Evolutionary conservation across 2,888 invertebrate genomes (phyloP).

Genomic region (Tetropium fuscum): DNA sequence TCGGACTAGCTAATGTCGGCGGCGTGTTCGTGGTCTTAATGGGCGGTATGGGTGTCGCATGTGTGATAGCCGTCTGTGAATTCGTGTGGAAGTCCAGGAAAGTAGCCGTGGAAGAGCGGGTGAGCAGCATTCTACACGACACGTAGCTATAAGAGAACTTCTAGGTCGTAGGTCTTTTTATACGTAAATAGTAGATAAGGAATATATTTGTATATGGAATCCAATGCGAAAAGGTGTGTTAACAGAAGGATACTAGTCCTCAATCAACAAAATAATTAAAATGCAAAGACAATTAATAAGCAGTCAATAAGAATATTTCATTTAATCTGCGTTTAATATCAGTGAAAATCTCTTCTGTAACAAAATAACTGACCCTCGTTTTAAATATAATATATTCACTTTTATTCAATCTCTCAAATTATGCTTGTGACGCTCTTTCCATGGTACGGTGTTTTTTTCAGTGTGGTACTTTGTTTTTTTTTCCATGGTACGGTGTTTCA

Average conservation of each 20-base stretch:
- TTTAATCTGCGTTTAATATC: background rate
- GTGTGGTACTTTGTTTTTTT: no score
- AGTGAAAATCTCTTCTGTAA: no score
- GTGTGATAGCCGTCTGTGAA: conserved; percentile 94
- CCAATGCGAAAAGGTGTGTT: conserved; percentile 26
- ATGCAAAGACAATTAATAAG: background rate
- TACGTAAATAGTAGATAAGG: conserved; percentile 18
- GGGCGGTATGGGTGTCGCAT: conserved; percentile 92
- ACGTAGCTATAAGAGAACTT: conserved; percentile 64
- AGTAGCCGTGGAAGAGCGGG: conserved; percentile 91
- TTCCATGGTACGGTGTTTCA: no score
- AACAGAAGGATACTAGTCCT: no score
- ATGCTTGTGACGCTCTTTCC: no score
- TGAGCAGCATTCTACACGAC: conserved; percentile 72
- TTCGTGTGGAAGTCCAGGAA: conserved; percentile 96
- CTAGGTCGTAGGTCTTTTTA: conserved; percentile 40
- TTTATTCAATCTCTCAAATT: no score
- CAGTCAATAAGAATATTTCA: background rate
- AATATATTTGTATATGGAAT: conserved; percentile 9
- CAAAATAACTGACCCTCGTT: no score
- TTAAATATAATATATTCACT: no score
- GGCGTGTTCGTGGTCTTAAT: conserved; percentile 97
- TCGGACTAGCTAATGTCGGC: conserved; percentile 95
- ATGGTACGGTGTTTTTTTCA: no score
- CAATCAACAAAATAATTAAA: no score